A percentile compares a stretch with the other conserved stretches of the same genome.
These are phyloP conservation scores for Eustalomyia histrio DNA, from an alignment of 2,888 invertebrate species.

Conservation along the genomic window DNA sequence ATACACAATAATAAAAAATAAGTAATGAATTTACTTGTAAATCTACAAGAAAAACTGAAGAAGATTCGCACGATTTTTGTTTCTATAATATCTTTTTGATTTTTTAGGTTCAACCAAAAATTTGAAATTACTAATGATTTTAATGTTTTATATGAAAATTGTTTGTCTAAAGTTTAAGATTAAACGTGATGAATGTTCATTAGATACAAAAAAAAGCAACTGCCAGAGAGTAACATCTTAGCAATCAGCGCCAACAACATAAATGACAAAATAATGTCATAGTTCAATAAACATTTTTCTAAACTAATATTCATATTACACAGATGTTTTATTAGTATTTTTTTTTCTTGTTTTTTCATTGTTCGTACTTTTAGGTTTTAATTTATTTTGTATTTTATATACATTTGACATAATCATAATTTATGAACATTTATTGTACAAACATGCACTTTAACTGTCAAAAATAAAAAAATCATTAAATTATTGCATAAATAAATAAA, in stretches of 20 bases:
- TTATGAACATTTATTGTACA: constrained; percentile 51
- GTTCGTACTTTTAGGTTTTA: constrained; percentile 42
- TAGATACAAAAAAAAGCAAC: not conserved
- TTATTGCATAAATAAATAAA: constrained; percentile 48
- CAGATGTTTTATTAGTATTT: constrained; percentile 30
- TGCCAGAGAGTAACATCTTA: constrained; percentile 6
- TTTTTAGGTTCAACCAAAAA: not conserved
- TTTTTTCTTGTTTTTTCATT: constrained; percentile 8
- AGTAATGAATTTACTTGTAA: not conserved
- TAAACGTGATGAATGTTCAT: constrained; percentile 39
- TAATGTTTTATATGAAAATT: not conserved
- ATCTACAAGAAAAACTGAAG: not conserved
- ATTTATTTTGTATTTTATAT: constrained; percentile 13
- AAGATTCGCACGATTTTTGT: constrained; percentile 37
- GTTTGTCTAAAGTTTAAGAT: constrained; percentile 15
- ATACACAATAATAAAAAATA: not conserved
- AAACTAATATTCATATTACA: constrained; percentile 35
- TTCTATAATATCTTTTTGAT: not conserved
- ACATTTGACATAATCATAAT: constrained; percentile 33
- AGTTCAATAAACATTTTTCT: constrained; percentile 51
- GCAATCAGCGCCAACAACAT: constrained; percentile 20
- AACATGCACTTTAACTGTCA: constrained; percentile 56
- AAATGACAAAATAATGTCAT: constrained; percentile 55
- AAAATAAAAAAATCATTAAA: constrained; percentile 44
- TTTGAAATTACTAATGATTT: constrained; percentile 17